A percentile compares a stretch with the other conserved stretches of the same genome.
Conservation (phyloP, 1,140 invertebrate species). For the Drosophila persimilis region DNA sequence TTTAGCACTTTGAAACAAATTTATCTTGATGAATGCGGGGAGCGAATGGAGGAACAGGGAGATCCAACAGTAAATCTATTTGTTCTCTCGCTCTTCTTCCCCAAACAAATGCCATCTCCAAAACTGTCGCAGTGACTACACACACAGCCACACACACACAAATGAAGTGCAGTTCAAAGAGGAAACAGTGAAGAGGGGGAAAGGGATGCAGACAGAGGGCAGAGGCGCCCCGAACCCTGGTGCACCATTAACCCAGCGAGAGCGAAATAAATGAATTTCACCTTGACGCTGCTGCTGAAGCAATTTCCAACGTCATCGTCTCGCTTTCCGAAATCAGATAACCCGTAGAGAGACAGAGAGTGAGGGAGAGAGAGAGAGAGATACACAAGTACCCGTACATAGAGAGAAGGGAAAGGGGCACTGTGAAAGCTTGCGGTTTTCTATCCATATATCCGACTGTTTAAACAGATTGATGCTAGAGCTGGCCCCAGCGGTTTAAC, state of each 20-base stretch:
- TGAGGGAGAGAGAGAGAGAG: neutral
- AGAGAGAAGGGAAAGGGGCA: neutral
- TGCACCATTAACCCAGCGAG: slow-evolving; percentile 74
- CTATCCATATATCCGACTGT: neutral
- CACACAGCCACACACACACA: neutral
- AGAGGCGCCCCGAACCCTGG: slow-evolving; percentile 7
- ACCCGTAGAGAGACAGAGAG: neutral
- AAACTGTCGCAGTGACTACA: slow-evolving; percentile 30
- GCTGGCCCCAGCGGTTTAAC: no score
- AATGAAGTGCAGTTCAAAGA: slow-evolving; percentile 21
- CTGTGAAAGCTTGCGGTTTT: neutral
- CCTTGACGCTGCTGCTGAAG: slow-evolving; percentile 68
- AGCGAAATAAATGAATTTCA: slow-evolving; percentile 73
- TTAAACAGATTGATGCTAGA: slow-evolving; percentile 1
- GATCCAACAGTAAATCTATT: slow-evolving; percentile 26
- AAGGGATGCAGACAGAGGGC: slow-evolving; percentile 24
- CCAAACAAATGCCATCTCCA: neutral
- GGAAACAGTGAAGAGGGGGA: slow-evolving; percentile 17
- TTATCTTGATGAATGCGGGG: slow-evolving; percentile 68
- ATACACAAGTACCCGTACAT: neutral
- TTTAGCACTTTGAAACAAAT: slow-evolving; percentile 73
- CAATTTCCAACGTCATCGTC: slow-evolving; percentile 72
- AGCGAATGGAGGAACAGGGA: neutral
- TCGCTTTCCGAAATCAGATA: slow-evolving; percentile 51
- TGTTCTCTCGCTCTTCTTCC: slow-evolving; percentile 23